A percentile compares a stretch with the other conserved stretches of the same genome.
Conservation (phyloP, 2,888 invertebrate species). For the Hyposoter dolosus region DNA sequence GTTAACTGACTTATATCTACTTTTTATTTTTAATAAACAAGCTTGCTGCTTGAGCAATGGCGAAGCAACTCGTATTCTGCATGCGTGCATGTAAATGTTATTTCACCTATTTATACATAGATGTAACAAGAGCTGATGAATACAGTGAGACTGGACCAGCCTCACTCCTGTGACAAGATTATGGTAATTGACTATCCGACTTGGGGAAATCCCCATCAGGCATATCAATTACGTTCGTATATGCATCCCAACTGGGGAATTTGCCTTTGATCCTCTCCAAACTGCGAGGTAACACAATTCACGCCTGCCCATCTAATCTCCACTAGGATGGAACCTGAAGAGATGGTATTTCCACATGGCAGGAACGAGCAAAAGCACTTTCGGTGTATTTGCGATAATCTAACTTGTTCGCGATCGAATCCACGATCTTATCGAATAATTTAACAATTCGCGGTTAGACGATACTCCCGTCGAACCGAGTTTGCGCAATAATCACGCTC, state of each 20-base stretch:
- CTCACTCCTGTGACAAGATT: constrained; percentile 81
- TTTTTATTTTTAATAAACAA: neutral
- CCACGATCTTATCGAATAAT: constrained; percentile 28
- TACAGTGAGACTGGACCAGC: constrained; percentile 48
- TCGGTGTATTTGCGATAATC: constrained; percentile 51
- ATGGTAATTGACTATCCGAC: constrained; percentile 84
- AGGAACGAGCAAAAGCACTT: constrained; percentile 77
- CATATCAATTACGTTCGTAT: constrained; percentile 83
- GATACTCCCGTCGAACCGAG: neutral
- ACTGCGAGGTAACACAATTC: constrained; percentile 82
- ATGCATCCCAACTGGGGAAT: constrained; percentile 81
- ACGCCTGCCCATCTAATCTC: constrained; percentile 80
- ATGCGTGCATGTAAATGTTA: neutral
- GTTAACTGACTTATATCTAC: neutral
- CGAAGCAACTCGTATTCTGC: neutral
- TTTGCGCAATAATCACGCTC: neutral
- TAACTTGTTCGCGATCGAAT: constrained; percentile 14
- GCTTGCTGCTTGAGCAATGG: neutral
- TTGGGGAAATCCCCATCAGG: constrained; percentile 82
- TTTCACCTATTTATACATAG: neutral
- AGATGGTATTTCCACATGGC: constrained; percentile 72
- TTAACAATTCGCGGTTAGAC: constrained; percentile 8
- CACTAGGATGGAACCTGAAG: constrained; percentile 78
- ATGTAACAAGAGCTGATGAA: constrained; percentile 40
- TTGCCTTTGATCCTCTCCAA: constrained; percentile 82